Evolutionary conservation across 2,888 invertebrate genomes (phyloP), one percentile per base, ranked within the genome.

Genomic region (Pristionchus maxplancki): DNA sequence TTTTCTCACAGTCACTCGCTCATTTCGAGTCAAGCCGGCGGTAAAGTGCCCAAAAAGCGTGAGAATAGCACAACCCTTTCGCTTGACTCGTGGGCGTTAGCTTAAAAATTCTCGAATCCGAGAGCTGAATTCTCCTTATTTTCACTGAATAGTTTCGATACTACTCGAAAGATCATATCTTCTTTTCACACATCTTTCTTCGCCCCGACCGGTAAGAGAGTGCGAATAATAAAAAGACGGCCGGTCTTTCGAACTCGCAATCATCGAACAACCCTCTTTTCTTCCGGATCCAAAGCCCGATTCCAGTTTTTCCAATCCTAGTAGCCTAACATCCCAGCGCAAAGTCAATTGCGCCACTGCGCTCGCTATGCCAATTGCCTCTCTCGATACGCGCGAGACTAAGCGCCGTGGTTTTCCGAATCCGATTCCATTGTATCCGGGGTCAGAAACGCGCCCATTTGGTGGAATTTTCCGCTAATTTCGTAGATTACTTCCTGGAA

Each of bases 381-480:
- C n/a, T n/a, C n/a, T n/a, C n/a, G n/a, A n/a, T 24, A 20, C 71
- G 71, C 37, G 31, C 17, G 58, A 58, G 20, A 58, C 58, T 58
- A n/a, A n/a, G 44, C 44, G n/a, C n/a, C 62, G 62, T 64, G 71
- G 71, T 71, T 71, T 34, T 37, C 37, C 40, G 71, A 71, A 71
- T 11, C 71, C 20, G 37, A 13, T 34, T 71, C 11, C 28, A 13
- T 37, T 37, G 6, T 17, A 0, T 37, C 20, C 34, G 17, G 71
- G 37, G 71, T 17, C 34, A 37, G 13, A 31, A 71, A 20, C 34
- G 17, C 20, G n/a, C 31, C 31, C 11, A 31, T 64, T n/a, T n/a
- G n/a, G n/a, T n/a, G n/a, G n/a, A n/a, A n/a, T n/a, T n/a, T 17
- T 31, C 15, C 4, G 28, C 64, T 64, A 64, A 64, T 64, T n/a